Evolutionary conservation across 1,140 invertebrate species (phyloP), one percentile per base, ranked within the genome.

Genomic region (Ectropis grisescens): DNA sequence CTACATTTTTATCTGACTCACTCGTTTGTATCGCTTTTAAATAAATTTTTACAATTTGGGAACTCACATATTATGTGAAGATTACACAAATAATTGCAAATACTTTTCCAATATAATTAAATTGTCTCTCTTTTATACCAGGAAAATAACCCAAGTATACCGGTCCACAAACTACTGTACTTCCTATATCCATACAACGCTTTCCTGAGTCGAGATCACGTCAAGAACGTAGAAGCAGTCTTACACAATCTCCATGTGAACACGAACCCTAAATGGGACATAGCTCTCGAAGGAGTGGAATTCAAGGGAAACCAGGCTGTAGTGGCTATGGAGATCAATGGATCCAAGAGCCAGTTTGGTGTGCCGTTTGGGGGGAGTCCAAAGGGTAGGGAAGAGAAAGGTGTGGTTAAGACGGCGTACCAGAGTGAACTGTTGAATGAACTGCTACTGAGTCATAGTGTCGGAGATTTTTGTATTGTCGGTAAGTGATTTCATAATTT

Each of bases 401-500:
- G 55, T 8, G 86, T 87, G 65, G 85, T 97, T 11, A 85, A 89
- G 47, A 94, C 93, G 0, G 80, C 85, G 8, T 93, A 94, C 65
- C 95, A 97, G 64, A 90, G 93, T 47, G 80, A 85, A 15, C 65
- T 97, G n/a, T 66, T 98, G 13, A 83, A 90, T 22, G 86, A 91
- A 37, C 84, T 98, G 59, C 52, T 95, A 12, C 85, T 93, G 55
- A 92, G 90, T 30, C 91, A 95, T 70, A 78, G 86, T 37, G 86
- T 89, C 4, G 86, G 85, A 1, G 96, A 98, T 82, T 90, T 97
- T 54, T 97, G 95, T 71, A 61, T 99, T 4, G 85, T 98, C 53
- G 83, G 83, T 83, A 64, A 66, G 68, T 70, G 11, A 1, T n/a
- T n/a, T n/a, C n/a, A n/a, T n/a, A n/a, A n/a, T n/a, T n/a, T n/a